Evolutionary conservation across 2,113 vertebrate genomes (phyloP), one percentile per base, ranked within the genome.

Genomic region (Apteryx mantelli): DNA sequence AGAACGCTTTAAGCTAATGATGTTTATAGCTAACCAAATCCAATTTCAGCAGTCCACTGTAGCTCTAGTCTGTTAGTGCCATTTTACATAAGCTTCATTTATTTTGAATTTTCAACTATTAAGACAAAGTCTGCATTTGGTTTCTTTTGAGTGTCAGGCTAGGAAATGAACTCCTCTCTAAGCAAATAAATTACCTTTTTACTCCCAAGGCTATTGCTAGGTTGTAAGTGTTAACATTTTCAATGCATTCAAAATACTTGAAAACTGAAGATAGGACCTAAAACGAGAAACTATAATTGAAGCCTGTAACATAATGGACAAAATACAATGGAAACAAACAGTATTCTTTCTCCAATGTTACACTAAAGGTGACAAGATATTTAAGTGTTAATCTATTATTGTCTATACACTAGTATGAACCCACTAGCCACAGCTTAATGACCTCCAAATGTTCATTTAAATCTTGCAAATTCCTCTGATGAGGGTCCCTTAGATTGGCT

Each of bases 81-180:
- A 82, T 97, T 98, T 97, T 94, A 95, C 97, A 86, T 86, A 97
- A 96, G 97, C 96, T 96, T 97, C 95, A 97, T 98, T 97, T 98
- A 97, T 97, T 95, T 97, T 96, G 89, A 96, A 95, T 94, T 95
- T 79, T 95, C 96, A 92, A 70, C 87, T 91, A 93, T 91, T 86
- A 93, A 93, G 92, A 88, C 94, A 83, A 93, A 95, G 82, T 40
- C 94, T 21, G 7, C 88, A 77, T 97, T 97, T 91, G 53, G 81
- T 89, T 97, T 81, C 94, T 97, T 96, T 96, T n/a, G n/a, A 98
- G 83, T 84, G 89, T 95, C 97, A 94, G n/a, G 75, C 93, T 97
- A 97, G 87, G 96, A 96, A 97, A 97, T 96, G 69, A 98, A 96
- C 96, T 89, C 80, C 91, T 94, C 79, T 94, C 71, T 88, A 89